phyloP scores from a whole-genome alignment of 2,888 invertebrate species.

The Habroteleia sp. region DNA sequence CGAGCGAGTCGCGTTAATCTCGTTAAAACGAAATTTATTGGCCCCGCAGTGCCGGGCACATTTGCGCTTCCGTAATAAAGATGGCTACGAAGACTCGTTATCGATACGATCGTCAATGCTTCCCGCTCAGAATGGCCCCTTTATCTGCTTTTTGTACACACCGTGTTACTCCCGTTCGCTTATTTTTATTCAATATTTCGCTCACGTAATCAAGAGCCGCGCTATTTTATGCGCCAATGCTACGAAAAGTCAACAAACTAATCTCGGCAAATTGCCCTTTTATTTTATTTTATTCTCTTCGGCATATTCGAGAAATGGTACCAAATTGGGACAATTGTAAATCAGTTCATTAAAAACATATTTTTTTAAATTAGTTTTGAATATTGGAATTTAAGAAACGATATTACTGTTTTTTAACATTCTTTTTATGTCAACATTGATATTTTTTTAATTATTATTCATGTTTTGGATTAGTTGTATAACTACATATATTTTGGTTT shows the following conservation, averaged over 20 bases:
- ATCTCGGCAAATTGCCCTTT: conserved; percentile 27
- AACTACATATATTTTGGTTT: no score
- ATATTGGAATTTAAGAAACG: no score
- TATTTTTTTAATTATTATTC: no score
- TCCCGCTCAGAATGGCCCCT: conserved; percentile 13
- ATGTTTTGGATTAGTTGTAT: no score
- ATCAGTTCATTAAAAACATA: no score
- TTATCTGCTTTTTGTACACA: conserved; percentile 30
- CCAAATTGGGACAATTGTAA: no score
- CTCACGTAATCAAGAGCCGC: conserved; percentile 40
- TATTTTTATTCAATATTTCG: conserved; percentile 55
- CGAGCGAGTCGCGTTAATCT: conserved; percentile 43
- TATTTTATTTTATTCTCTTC: conserved; percentile 16
- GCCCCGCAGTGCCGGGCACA: conserved; percentile 21
- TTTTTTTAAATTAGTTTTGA: no score
- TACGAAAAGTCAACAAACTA: conserved; percentile 43
- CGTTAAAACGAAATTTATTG: conserved; percentile 60
- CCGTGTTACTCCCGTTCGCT: conserved; percentile 13
- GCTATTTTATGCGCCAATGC: conserved; percentile 3
- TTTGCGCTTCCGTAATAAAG: conserved; percentile 56
- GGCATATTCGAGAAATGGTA: neutral
- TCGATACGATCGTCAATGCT: conserved; percentile 44
- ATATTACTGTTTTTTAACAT: no score
- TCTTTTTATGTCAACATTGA: no score
- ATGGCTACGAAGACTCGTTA: conserved; percentile 50